Base-by-base conservation (phyloP, 2,113 vertebrate genomes). In the Leucopsar rothschildi region DNA sequence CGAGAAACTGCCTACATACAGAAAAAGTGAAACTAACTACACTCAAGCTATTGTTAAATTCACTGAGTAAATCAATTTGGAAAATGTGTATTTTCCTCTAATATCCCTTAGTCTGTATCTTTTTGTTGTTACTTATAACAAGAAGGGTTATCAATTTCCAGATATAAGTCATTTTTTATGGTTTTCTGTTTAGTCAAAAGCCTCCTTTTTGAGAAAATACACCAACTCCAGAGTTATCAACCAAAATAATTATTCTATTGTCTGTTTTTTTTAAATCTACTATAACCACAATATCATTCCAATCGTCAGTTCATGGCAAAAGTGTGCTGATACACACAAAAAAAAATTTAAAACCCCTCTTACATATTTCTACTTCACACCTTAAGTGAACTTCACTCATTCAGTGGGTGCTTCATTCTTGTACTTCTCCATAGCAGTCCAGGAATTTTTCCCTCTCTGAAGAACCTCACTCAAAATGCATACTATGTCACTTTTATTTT, bases 391-490 rank as follows among this genome's bases (percentile, higher is more conserved):
- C 45, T 57, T 68, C 82, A 82, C 65, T 78, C 75, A 79, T 72
- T 90, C 5, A 3, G 56, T 3, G 52, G 17, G 53, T 47, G 19
- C 52, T 78, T 93, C 83, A 93, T 61, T 95, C 86, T 76, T 49
- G 44, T 78, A 78, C 44, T 90, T 83, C 56, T 52, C 72, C 60
- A 49, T 0, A 53, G 64, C 72, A 84, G 72, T 65, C 44, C 63
- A 88, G 65, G 76, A 88, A 92, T 90, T 72, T 50, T 78, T 75
- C 24, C 52, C 37, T 64, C 82, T 60, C 65, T 71, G 63, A 94
- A 91, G 82, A 95, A 23, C 60, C 37, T 92, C 69, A 86, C 44
- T 93, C 55, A 86, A 87, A 90, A 93, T 49, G 29, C 77, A 79
- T 52, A 61, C 25, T 49, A 39, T 23, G 65, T 61, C 61, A 44